Conservation (phyloP, 2,797 vertebrate genomes). For the Mionectes olivaceus region DNA sequence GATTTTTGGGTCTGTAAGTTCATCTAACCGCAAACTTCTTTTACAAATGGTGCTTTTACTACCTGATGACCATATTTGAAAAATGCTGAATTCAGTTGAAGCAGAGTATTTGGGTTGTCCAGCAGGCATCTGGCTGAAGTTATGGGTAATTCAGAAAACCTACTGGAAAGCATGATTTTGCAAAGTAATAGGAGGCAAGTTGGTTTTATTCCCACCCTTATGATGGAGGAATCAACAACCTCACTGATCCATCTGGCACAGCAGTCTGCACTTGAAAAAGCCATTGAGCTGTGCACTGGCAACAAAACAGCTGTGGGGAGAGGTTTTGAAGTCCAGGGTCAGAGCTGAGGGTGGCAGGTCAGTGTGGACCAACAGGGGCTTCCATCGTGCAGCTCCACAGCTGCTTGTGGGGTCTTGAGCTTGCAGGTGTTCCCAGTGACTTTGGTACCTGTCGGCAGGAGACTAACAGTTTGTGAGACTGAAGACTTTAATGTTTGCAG, state of each 20-base stretch:
- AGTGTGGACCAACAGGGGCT: rapidly evolving
- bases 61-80: not conserved
- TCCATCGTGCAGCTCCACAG: not conserved
- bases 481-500: not conserved
- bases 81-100: not conserved
- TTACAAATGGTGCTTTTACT: not conserved
- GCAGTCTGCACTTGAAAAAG: not conserved
- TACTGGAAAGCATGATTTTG: not conserved
- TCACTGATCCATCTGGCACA: not conserved
- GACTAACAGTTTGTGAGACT: not conserved
- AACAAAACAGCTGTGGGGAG: not conserved
- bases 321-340: not conserved
- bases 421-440: not conserved
- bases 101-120: not conserved
- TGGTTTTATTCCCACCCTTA: not conserved
- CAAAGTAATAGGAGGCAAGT: not conserved
- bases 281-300: rapidly evolving
- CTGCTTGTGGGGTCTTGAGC: rapidly evolving
- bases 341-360: not conserved
- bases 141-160: not conserved
- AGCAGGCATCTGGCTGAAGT: not conserved
- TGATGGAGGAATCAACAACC: not conserved
- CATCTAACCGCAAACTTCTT: not conserved
- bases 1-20: not conserved
- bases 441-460: rapidly evolving